These are phyloP conservation scores for Lasioglossum morio DNA, from an alignment of 2,888 invertebrate genomes.

Conservation along the genomic window DNA sequence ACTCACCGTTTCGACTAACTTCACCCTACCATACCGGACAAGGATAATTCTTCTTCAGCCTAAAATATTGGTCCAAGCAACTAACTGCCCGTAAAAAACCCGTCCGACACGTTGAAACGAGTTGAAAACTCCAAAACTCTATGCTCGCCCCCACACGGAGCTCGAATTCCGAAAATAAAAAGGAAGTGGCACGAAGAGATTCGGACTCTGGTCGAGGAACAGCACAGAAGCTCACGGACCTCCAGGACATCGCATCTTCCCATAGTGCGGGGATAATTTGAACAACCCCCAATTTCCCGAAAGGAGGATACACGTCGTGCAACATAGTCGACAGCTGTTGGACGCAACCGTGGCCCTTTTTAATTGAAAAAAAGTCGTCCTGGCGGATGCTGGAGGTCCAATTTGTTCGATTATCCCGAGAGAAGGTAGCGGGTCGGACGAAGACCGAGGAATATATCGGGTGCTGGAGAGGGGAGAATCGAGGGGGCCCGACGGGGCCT, in stretches of 20 bases:
- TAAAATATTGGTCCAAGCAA: not conserved
- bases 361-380: constrained; percentile 81
- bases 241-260: constrained; percentile 6
- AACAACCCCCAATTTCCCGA: constrained; percentile 31
- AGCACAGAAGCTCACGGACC: constrained; percentile 24
- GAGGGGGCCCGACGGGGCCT: constrained; percentile 7
- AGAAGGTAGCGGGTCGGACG: constrained; percentile 44
- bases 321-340: constrained; percentile 80
- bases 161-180: not conserved
- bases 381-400: constrained; percentile 78
- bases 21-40: too few relatives aligned
- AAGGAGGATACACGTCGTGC: constrained; percentile 46
- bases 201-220: not conserved
- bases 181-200: not conserved
- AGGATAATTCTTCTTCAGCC: not conserved
- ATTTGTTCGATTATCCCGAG: constrained; percentile 79
- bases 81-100: not conserved
- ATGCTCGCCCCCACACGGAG: not conserved
- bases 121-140: not conserved
- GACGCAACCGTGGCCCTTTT: constrained; percentile 72
- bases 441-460: not conserved
- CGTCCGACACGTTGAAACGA: not conserved
- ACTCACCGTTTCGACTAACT: too few relatives aligned
- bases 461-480: not conserved
- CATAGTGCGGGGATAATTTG: constrained; percentile 20